A percentile compares a stretch with the other conserved stretches of the same genome.
These are phyloP conservation scores for Noctua fimbriata DNA, from an alignment of 2,888 invertebrate genomes.

Conservation along the genomic window DNA sequence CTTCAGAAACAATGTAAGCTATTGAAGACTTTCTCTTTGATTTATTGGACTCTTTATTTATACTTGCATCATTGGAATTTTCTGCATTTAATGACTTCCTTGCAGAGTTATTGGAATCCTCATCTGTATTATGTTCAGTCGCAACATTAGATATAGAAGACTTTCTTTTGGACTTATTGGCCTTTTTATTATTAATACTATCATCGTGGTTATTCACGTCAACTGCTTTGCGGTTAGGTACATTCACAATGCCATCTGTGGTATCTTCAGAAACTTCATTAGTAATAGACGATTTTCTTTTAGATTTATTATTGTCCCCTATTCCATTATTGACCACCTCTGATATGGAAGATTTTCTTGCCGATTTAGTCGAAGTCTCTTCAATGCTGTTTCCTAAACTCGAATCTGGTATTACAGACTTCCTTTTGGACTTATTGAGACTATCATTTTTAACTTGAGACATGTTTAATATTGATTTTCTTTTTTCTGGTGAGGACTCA, in stretches of 20 bases:
- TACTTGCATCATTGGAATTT: slow-evolving; percentile 21
- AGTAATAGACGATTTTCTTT: slow-evolving; percentile 47
- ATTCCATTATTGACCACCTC: slow-evolving; percentile 22
- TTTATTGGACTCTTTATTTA: slow-evolving; percentile 35
- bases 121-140: slow-evolving; percentile 18
- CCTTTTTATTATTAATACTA: slow-evolving; percentile 31
- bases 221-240: slow-evolving; percentile 9
- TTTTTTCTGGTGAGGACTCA: slow-evolving; percentile 48
- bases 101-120: slow-evolving; percentile 24
- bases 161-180: slow-evolving; percentile 57
- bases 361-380: slow-evolving; percentile 37
- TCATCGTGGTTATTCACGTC: slow-evolving; percentile 17
- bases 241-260: slow-evolving; percentile 37
- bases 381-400: slow-evolving; percentile 12
- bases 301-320: slow-evolving; percentile 41
- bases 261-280: slow-evolving; percentile 37
- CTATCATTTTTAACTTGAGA: slow-evolving; percentile 54
- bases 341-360: slow-evolving; percentile 53
- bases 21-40: slow-evolving; percentile 50
- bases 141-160: slow-evolving; percentile 41
- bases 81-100: slow-evolving; percentile 28
- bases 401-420: slow-evolving; percentile 38
- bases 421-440: slow-evolving; percentile 59
- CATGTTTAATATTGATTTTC: slow-evolving; percentile 62
- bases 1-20: slow-evolving; percentile 10